A percentile compares a stretch with the other conserved stretches of the same genome.
phyloP scores from a whole-genome alignment of 1,140 invertebrate genomes.

The Acromyrmex heyeri region DNA sequence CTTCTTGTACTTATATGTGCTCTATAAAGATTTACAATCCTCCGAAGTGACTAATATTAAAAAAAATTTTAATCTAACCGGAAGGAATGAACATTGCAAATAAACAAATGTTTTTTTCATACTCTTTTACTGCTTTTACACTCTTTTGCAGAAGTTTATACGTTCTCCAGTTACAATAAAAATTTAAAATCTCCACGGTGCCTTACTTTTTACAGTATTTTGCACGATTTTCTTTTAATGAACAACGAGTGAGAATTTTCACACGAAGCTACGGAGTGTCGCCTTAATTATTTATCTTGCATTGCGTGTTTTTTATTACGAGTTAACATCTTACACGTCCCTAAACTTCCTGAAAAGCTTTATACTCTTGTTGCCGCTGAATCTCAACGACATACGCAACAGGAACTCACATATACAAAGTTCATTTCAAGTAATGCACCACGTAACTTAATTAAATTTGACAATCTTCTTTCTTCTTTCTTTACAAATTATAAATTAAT shows the following conservation, averaged over 20 bases:
- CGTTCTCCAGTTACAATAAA: neutral
- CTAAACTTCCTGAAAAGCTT: slow-evolving; percentile 39
- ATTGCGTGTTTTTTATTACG: slow-evolving; percentile 39
- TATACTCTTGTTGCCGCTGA: slow-evolving; percentile 6
- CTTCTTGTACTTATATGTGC: neutral
- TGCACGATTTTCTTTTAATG: slow-evolving; percentile 17
- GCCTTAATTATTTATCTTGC: slow-evolving; percentile 34
- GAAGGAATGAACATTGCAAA: neutral
- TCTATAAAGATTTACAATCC: slow-evolving; percentile 45
- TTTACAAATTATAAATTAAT: slow-evolving; percentile 22
- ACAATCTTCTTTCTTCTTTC: slow-evolving; percentile 1
- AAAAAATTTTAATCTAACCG: slow-evolving; percentile 60
- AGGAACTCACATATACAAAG: neutral
- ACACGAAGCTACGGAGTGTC: neutral
- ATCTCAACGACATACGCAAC: slow-evolving; percentile 33
- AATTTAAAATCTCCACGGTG: neutral
- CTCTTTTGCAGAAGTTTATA: neutral
- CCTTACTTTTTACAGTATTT: neutral
- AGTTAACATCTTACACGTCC: slow-evolving; percentile 31
- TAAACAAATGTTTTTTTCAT: neutral
- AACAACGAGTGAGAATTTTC: neutral
- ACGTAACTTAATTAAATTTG: slow-evolving; percentile 43
- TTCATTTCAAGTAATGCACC: slow-evolving; percentile 8
- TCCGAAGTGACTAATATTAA: slow-evolving; percentile 46
- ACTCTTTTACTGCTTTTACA: neutral